phyloP scores from a whole-genome alignment of 1,140 invertebrate species.

The Drosophila chauvacae region DNA sequence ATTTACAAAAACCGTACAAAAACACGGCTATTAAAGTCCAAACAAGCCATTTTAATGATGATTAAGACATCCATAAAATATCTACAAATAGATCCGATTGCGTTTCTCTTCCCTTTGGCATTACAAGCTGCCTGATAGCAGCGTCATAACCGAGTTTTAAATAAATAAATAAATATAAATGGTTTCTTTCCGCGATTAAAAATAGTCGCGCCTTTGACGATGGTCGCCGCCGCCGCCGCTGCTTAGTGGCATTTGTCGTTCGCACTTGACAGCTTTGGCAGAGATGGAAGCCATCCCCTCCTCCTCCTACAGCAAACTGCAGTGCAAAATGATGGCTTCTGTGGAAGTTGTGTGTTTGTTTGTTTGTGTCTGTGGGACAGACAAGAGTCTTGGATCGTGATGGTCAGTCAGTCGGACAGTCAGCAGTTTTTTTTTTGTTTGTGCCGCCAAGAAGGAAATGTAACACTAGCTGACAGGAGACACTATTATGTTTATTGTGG shows the following conservation, averaged over 20 bases:
- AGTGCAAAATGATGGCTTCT: constrained; percentile 51
- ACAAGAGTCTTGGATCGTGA: constrained; percentile 11
- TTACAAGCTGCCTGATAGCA: constrained; percentile 20
- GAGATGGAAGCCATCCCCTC: constrained; percentile 26
- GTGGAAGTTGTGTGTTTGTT: constrained; percentile 29
- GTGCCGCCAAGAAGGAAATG: constrained; percentile 7
- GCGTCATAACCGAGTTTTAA: constrained; percentile 39
- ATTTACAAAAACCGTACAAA: not conserved
- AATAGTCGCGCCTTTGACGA: constrained; percentile 64
- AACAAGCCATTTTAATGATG: not conserved
- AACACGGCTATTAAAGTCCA: not conserved
- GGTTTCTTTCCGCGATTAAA: constrained; percentile 74
- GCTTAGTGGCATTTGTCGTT: constrained; percentile 79
- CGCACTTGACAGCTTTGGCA: constrained; percentile 68
- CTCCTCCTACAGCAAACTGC: not conserved
- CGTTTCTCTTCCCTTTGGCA: not conserved
- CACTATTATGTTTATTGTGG: not conserved
- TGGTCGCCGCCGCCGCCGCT: constrained; percentile 29
- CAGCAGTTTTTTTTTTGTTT: constrained; percentile 36
- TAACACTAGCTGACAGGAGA: constrained; percentile 10
- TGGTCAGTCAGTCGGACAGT: constrained; percentile 45
- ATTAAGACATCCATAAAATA: constrained; percentile 12
- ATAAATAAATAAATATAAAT: constrained; percentile 66
- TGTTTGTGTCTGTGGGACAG: constrained; percentile 38
- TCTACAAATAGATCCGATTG: constrained; percentile 3